Percentiles rank a stretch among this genome's conserved stretches.
These are phyloP conservation scores for Nothoprocta perdicaria DNA, from an alignment of 2,113 vertebrate species.

Conservation along the genomic window DNA sequence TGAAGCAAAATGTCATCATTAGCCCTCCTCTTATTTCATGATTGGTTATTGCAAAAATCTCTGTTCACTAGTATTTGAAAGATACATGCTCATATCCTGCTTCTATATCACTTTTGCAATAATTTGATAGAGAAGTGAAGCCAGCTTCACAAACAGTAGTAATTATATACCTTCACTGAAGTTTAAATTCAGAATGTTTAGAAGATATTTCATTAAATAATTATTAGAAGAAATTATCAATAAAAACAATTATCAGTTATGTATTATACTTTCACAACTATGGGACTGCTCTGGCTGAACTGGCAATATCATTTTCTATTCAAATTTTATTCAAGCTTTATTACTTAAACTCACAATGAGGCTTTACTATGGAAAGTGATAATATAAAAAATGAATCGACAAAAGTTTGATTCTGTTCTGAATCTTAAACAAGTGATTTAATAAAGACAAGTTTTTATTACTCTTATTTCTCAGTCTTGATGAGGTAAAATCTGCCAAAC, in stretches of 20 bases:
- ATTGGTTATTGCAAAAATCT: neutral
- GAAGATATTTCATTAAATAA: neutral
- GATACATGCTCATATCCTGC: neutral
- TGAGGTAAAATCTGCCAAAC: neutral
- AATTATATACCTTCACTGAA: neutral
- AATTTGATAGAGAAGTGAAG: neutral
- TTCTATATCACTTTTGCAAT: neutral
- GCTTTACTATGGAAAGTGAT: neutral
- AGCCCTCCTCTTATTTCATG: neutral
- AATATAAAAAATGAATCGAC: neutral
- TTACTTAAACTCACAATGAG: neutral
- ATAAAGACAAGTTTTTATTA: neutral
- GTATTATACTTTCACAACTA: conserved; percentile 43
- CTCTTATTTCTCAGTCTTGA: neutral
- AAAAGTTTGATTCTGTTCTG: neutral
- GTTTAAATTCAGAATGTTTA: neutral
- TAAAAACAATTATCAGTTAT: neutral
- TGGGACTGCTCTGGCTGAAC: conserved; percentile 17
- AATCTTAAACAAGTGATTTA: neutral
- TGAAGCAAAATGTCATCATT: neutral
- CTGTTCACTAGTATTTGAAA: neutral
- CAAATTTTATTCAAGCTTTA: neutral
- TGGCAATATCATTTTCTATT: neutral
- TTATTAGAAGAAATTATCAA: neutral
- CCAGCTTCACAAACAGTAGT: neutral